Evolutionary conservation across 2,113 vertebrate genomes (phyloP), one percentile per base, ranked within the genome.

Genomic region (Gorilla gorilla): DNA sequence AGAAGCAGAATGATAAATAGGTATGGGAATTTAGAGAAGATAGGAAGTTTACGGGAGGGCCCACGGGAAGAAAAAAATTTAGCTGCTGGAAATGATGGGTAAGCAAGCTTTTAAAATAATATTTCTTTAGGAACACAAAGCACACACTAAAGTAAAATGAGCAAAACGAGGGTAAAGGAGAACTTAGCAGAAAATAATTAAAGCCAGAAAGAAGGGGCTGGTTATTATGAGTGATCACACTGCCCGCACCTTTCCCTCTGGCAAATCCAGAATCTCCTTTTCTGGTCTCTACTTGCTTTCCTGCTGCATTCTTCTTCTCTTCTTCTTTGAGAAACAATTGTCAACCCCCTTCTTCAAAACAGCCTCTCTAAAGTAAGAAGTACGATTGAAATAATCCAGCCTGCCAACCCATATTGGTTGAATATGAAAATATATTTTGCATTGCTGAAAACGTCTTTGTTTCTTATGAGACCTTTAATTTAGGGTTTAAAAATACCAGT

Each of bases 151-250:
- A 57, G 22, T n/a, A 80, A 79, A 76, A 64, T 11, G 30, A 48
- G 11, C 12, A 27, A 27, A 72, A 43, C 0, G 38, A 6, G 9
- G 10, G 6, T 6, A 0, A 13, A 0, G 4, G 38, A 13, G 30
- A 12, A 3, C 20, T 61, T 13, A 57, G 5, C 12, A 70, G 13
- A 16, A 91, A 66, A 9, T 8, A 30, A n/a, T 0, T 40, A 52
- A 52, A 52, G 40, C 40, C 66, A n/a, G 20, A 40, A 68, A 64
- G 17, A 32, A 64, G 43, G 25, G 10, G 12, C 0, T 68, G 11
- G 3, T 73, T 78, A 9, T 27, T 73, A 13, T 3, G 2, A 27
- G 0, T 23, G 32, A 27, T 23, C 40, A 50, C 17, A 9, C 3
- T 14, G 11, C 5, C 27, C 1, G 2, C 5, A 61, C 7, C 20